These are phyloP conservation scores for Microctonus aethiopoides DNA, from an alignment of 2,888 invertebrate genomes.

Conservation along the genomic window DNA sequence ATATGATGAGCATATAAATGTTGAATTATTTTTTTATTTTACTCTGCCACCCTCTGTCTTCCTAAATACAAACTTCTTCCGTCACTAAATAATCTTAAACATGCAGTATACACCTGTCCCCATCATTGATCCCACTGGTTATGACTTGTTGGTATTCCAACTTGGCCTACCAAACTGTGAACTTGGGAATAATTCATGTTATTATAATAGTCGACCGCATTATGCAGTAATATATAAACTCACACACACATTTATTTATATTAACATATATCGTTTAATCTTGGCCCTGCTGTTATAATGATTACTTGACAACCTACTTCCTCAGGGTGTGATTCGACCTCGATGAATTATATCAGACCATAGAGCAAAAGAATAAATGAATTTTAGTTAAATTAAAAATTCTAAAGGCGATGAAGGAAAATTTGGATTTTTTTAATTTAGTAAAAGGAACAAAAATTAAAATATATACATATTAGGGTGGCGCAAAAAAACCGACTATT, in stretches of 20 bases:
- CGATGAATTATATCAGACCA: not conserved
- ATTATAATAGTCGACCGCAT: slow-evolving; percentile 18
- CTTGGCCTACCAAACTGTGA: slow-evolving; percentile 1
- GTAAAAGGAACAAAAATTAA: slow-evolving; percentile 1
- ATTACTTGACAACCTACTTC: slow-evolving; percentile 5
- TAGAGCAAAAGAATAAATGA: not conserved
- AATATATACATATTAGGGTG: not conserved
- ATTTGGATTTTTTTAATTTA: not conserved
- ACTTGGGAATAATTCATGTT: slow-evolving; percentile 6
- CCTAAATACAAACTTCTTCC: slow-evolving; percentile 32
- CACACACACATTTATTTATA: slow-evolving; percentile 15
- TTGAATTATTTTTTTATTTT: slow-evolving; percentile 45
- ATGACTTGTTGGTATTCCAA: not conserved
- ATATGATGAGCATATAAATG: slow-evolving; percentile 43
- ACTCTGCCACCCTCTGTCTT: too few relatives aligned
- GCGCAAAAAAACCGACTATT: too few relatives aligned
- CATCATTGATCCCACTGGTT: not conserved
- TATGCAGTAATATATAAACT: slow-evolving; percentile 10
- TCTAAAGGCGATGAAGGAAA: not conserved
- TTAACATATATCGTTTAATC: slow-evolving; percentile 16
- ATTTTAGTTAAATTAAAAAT: slow-evolving; percentile 10
- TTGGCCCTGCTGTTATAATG: slow-evolving; percentile 7
- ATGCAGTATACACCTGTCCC: slow-evolving; percentile 19
- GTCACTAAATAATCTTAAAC: slow-evolving; percentile 28
- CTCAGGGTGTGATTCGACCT: slow-evolving; percentile 9